Base-by-base conservation (phyloP, 1,140 invertebrate genomes). In the Magallana ariakensis region DNA sequence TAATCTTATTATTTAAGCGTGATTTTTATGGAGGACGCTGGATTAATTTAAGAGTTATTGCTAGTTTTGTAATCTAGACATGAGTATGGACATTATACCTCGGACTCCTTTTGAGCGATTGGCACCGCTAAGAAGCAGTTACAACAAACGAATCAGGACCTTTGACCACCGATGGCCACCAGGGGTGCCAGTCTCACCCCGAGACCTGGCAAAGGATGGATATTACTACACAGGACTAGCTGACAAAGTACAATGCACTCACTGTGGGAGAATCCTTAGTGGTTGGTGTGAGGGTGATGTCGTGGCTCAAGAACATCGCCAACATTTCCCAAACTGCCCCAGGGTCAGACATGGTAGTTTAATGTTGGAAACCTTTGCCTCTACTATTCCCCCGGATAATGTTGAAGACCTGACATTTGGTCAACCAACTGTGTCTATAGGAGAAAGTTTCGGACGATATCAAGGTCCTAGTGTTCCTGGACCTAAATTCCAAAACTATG, bases 231-330 rank as follows among this genome's bases (percentile, higher is more conserved):
- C 55, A 11, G 90, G 90, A 70, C 80, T 87, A 46, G 89, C 87
- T 26, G 96, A 97, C 91, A 95, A 97, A 93, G 97, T 98, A 0
- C 96, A 97, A 90, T 99, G 98, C 95, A 97, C 96, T 7, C 98
- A 97, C 95, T 98, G 97, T 94, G 95, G 96, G 90, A 97, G 96
- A 84, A 94, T 98, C 57, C 95, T 97, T 90, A 95, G 95, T 88
- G 96, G 96, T 90, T 99, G 97, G 97, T 96, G 96, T 94, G 93
- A 91, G 87, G 97, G 96, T 84, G 97, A 97, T 95, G 95, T 96
- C 91, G 97, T 98, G 13, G 95, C 97, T 88, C 94, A 95, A 80
- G 97, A 98, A 93, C 98, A 99, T 93, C 95, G 96, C 82, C 95
- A 96, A 55, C 98, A 95, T 88, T 94, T 94, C 84, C 97, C 97